These are phyloP conservation scores for Brachypalpus laphriformis DNA, from an alignment of 2,888 invertebrate genomes.

Conservation along the genomic window DNA sequence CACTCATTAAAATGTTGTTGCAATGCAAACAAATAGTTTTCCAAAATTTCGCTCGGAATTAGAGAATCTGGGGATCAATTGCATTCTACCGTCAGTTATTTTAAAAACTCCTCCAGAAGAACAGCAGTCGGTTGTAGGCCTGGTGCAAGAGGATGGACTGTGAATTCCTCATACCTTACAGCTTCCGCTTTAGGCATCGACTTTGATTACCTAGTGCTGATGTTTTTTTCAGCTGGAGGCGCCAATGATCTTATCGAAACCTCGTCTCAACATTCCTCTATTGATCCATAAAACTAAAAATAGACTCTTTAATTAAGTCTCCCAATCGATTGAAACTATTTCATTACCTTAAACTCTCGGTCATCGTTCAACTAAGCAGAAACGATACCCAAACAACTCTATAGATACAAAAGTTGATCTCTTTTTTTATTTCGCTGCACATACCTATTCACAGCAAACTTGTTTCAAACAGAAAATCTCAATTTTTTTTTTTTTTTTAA, in stretches of 20 bases:
- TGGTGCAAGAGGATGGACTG: too few relatives aligned
- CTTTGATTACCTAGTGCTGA: neutral
- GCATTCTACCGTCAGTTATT: too few relatives aligned
- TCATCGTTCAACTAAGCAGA: conserved; percentile 9
- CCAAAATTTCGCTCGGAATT: too few relatives aligned
- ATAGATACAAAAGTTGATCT: neutral
- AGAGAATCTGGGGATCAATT: too few relatives aligned
- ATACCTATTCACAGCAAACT: conserved; percentile 6
- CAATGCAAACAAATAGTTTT: too few relatives aligned
- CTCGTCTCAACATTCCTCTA: neutral
- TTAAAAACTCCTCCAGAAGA: too few relatives aligned
- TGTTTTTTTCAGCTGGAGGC: neutral
- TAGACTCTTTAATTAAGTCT: conserved; percentile 39
- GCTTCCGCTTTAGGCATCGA: neutral
- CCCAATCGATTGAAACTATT: conserved; percentile 14
- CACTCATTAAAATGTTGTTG: too few relatives aligned
- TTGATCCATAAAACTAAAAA: conserved; percentile 39
- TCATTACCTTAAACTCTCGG: conserved; percentile 17
- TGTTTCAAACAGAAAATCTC: conserved; percentile 33
- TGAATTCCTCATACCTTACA: neutral
- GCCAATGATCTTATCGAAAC: neutral
- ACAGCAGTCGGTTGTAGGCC: too few relatives aligned
- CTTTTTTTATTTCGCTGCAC: neutral
- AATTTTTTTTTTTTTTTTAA: conserved; percentile 11
- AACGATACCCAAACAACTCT: neutral